Base-by-base conservation (phyloP, 30 jellyfish, hydroid and myxozoan species). In the Hydractinia symbiolongicarpus region DNA sequence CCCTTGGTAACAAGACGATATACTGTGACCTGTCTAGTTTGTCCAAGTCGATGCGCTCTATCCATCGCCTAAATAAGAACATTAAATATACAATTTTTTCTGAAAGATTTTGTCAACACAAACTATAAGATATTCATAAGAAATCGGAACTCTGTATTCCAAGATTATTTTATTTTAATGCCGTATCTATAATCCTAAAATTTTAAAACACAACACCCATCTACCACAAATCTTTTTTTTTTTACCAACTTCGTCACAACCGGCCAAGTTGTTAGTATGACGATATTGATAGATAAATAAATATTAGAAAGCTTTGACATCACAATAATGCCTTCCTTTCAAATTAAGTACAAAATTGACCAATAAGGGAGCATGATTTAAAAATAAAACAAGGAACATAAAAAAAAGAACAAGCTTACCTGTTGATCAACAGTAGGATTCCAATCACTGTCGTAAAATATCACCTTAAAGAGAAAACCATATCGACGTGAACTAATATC, bases 31-130 rank as follows among this genome's bases (percentile, higher is more conserved):
- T 93, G 99, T 72, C 82, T 88, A 5, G 96, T 93, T 79, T 93
- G 99, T 7, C 99, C 99, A 9, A 93, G 87, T 17, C 99, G 93
- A 82, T 93, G 99, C 0, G 99, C 99, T 54, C 99, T 86, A 79
- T 93, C 99, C 99, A 93, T 93, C 9, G 99, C 99, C 96, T 93
- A 50, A 50, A 77, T 62, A 55, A 61, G 9, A 55, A 61, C 4
- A 84, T 9, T 75, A 68, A 5, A 53, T 52, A 68, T 68, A 68
- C 15, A 11, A 60, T 14, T 60, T 15, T n/a, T 2, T 60, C 70
- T 1, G 70, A 60, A 60, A 68, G 21, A 68, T 30, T 30, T 30
- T 30, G 44, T 30, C 44, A 30, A 30, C 44, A 30, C 44, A 30
- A 30, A 30, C 44, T 30, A 30, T 30, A 9, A 9, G 19, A 9